Conservation (phyloP, 2,113 vertebrate species). For the Microcebus murinus region DNA sequence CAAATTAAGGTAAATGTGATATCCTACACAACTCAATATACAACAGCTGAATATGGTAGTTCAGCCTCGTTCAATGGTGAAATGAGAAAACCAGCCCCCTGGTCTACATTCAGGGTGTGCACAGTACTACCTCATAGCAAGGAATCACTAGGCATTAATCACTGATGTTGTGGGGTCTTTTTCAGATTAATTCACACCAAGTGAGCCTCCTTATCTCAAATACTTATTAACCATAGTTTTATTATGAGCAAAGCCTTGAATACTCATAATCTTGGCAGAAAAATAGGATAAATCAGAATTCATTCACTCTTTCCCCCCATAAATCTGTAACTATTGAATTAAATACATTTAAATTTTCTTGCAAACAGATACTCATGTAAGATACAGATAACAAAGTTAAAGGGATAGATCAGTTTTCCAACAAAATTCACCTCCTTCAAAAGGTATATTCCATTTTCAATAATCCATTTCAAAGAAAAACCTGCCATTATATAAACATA, state of each 20-base stretch:
- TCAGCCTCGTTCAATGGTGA: slow-evolving; percentile 62
- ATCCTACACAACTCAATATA: neutral
- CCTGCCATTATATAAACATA: neutral
- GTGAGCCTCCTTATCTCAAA: neutral
- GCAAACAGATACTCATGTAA: neutral
- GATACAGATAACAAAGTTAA: neutral
- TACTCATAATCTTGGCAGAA: neutral
- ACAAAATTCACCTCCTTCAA: neutral
- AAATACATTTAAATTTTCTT: slow-evolving; percentile 14
- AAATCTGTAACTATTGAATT: neutral
- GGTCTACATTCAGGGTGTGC: neutral
- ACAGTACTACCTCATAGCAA: neutral
- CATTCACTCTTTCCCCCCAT: neutral
- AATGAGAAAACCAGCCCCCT: slow-evolving; percentile 58
- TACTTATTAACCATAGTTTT: neutral
- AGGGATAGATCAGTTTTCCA: slow-evolving; percentile 14
- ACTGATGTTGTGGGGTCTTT: neutral
- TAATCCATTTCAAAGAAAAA: slow-evolving; percentile 53
- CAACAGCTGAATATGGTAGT: slow-evolving; percentile 58
- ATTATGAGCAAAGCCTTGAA: neutral
- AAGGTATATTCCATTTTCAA: neutral
- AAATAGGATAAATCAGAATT: slow-evolving; percentile 30
- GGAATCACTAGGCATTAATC: neutral
- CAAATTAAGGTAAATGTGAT: neutral
- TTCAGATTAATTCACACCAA: neutral